Evolutionary conservation across 2,797 vertebrate species (phyloP).

Genomic region (Sparidentex hasta): DNA sequence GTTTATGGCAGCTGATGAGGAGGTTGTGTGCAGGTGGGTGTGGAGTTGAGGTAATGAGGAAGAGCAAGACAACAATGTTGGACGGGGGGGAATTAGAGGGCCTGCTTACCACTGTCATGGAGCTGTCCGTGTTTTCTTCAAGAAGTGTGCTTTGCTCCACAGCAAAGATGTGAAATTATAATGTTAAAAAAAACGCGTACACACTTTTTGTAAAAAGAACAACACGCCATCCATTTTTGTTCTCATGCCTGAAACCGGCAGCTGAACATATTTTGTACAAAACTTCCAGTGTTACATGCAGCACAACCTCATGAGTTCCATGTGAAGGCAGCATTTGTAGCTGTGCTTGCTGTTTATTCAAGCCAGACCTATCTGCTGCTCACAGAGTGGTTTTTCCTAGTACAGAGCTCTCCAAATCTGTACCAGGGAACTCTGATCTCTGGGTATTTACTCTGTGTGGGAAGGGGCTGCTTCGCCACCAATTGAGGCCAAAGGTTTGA

Average conservation of each 20-base stretch:
- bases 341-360: conserved; percentile 68
- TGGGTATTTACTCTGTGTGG: conserved; percentile 69
- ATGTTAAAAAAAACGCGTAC: conserved; percentile 25
- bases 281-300: conserved; percentile 42
- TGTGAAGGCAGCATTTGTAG: conserved; percentile 53
- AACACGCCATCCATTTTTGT: neutral
- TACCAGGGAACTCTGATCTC: conserved; percentile 73
- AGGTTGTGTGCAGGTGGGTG: no score
- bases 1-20: no score
- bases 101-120: neutral
- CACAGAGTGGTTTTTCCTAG: conserved; percentile 53
- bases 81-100: no score
- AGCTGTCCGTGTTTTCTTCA: neutral
- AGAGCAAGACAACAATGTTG: no score
- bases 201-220: conserved; percentile 9
- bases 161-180: neutral
- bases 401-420: conserved; percentile 62
- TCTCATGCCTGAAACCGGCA: conserved; percentile 15
- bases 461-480: conserved; percentile 64
- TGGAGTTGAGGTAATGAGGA: no score
- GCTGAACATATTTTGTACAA: neutral
- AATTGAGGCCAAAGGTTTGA: conserved; percentile 68
- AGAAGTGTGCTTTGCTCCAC: neutral
- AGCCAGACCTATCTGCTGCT: conserved; percentile 58
- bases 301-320: conserved; percentile 18